Evolutionary conservation across 1,140 invertebrate genomes (phyloP), one percentile per base, ranked within the genome.

Genomic region (Drosophila lacteicornis): DNA sequence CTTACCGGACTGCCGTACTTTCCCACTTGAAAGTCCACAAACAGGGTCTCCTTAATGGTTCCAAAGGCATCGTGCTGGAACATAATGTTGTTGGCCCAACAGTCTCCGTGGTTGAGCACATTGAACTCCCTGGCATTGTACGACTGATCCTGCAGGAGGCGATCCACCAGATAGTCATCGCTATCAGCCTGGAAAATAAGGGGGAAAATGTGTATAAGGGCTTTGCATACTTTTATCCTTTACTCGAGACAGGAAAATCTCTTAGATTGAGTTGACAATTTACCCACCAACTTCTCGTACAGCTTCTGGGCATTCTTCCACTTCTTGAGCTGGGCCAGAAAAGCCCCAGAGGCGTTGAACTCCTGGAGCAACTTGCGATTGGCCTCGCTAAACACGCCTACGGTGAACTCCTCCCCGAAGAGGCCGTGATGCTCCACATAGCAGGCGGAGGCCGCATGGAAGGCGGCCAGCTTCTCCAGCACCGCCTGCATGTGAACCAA

Each of bases 71-170:
- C 85, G 56, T 94, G 93, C 55, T 90, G 91, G 60, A 96, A 96
- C 76, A 96, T 90, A 83, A 96, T 94, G 65, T 96, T 96, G 74
- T 95, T 95, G 1, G 94, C 91, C 95, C 95, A 96, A 12, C 93
- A 93, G 78, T 96, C 95, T 13, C 95, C 95, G 63, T 96, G 95
- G 75, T 94, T 95, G 6, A 96, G 92, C 7, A 95, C 95, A 65
- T 94, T 94, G 66, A 95, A 95, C 40, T 94, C 93, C 33, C 94
- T 92, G 11, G 92, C 67, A 33, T 94, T 65, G 47, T 77, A 51
- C 38, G 76, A 69, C 22, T 90, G 87, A 75, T 86, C 84, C 56
- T 91, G 75, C 8, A 92, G 57, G 22, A 91, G 58, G 2, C 88
- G 82, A 79, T 92, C 91, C 6, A 92, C 85, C 42, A 92, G 56